These are phyloP conservation scores for Dinoponera quadriceps DNA, from an alignment of 1,140 invertebrate species.

Conservation along the genomic window DNA sequence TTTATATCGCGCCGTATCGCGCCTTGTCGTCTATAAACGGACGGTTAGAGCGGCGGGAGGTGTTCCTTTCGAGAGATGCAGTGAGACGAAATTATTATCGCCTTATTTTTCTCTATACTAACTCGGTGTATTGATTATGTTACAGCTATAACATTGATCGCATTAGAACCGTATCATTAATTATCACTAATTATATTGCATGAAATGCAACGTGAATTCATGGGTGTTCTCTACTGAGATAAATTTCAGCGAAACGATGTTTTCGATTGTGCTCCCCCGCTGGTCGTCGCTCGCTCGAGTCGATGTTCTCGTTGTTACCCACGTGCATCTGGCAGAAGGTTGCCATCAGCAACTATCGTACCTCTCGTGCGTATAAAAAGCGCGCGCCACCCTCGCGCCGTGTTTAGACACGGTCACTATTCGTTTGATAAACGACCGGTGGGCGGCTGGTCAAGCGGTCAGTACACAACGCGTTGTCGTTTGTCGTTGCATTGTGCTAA, in stretches of 20 bases:
- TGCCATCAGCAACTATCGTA: constrained; percentile 31
- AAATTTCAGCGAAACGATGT: constrained; percentile 11
- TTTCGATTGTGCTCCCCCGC: neutral
- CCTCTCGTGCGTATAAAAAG: constrained; percentile 9
- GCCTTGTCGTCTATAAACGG: constrained; percentile 50
- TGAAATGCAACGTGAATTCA: neutral
- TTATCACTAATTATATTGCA: neutral
- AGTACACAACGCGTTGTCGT: constrained; percentile 63
- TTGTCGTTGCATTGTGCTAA: constrained; percentile 76
- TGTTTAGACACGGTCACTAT: constrained; percentile 82
- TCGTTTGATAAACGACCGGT: constrained; percentile 70
- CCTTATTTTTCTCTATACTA: no score
- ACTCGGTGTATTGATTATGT: no score
- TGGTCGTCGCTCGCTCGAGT: neutral
- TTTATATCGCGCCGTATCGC: constrained; percentile 49
- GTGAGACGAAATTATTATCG: no score
- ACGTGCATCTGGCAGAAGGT: constrained; percentile 26
- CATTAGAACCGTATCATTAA: neutral
- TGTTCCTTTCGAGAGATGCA: no score
- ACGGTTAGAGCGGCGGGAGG: neutral
- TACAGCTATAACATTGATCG: no score
- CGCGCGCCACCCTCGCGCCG: constrained; percentile 78
- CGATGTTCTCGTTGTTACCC: neutral
- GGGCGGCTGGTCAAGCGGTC: constrained; percentile 66
- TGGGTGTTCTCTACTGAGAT: neutral